These are phyloP conservation scores for Chloroceryle aenea DNA, from an alignment of 2,113 vertebrate species.

Conservation along the genomic window DNA sequence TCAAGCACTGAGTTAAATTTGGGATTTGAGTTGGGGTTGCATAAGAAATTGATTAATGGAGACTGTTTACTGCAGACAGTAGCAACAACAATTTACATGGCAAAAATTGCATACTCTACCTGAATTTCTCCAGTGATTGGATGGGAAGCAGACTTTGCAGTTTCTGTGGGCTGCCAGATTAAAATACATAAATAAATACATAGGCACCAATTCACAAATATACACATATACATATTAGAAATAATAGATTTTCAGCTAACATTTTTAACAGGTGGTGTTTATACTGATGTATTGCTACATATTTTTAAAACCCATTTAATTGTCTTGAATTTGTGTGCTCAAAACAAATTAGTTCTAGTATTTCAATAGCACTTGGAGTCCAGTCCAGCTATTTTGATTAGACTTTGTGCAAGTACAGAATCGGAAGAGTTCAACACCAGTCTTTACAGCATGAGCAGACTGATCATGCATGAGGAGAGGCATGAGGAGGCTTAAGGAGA, in stretches of 20 bases:
- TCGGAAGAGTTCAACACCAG: neutral
- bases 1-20: neutral
- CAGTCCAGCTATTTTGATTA: neutral
- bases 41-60: neutral
- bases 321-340: neutral
- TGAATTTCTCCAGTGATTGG: conserved; percentile 97
- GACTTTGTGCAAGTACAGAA: neutral
- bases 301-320: neutral
- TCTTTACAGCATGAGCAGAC: neutral
- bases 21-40: neutral
- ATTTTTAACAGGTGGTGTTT: neutral
- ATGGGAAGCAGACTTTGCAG: conserved; percentile 82
- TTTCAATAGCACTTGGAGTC: neutral
- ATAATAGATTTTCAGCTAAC: neutral
- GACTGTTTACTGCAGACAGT: neutral
- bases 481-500: neutral
- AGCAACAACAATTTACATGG: neutral
- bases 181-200: conserved; percentile 32
- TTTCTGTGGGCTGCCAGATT: conserved; percentile 83
- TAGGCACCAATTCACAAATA: neutral
- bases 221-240: neutral
- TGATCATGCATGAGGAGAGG: neutral
- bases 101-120: conserved; percentile 70
- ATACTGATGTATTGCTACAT: neutral
- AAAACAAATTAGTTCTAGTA: neutral